Evolutionary conservation across 2,113 vertebrate genomes (phyloP), one percentile per base, ranked within the genome.

Genomic region (Geococcyx californianus): DNA sequence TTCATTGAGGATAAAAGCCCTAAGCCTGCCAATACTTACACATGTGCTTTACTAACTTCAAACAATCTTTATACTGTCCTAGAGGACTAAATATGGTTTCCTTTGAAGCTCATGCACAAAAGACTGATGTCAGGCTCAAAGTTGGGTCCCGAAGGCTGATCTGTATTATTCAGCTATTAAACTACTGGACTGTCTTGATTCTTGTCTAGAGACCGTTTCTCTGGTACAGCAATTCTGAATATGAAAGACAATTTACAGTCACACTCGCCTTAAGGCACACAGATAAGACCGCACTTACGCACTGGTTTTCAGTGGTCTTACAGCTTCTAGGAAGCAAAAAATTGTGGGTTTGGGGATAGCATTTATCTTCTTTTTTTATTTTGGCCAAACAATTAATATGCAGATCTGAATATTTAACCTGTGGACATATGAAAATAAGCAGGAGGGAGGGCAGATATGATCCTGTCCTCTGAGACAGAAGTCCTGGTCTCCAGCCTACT

Each of bases 21-120:
- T 64, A 56, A 91, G 93, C 84, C 89, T 95, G 84, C 62, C 84
- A 94, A 76, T 82, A 89, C 84, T 94, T 95, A 92, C 91, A 91
- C 80, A 36, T 58, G 77, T 87, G 93, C 77, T 93, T 82, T 91
- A 84, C 84, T 87, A 84, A 90, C 89, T 95, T 95, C 93, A 97
- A 97, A 94, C 86, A 94, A 91, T 74, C 87, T 87, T 94, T 94
- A 82, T 64, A 89, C 93, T 94, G 66, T 94, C 84, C 91, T 95
- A 72, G 66, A 95, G 91, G 91, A 95, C 91, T 91, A 95, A 92
- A 90, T 92, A 94, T 36, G 60, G 87, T 89, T 96, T 92, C 58
- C 76, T 96, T 96, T 94, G 96, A 96, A 94, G 89, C 66, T 87
- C 77, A 36, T n/a, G 77, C 59, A 88, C 52, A 88, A 87, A 95